Conservation (phyloP, 2,113 vertebrate species). For the Chiloscyllium plagiosum region DNA sequence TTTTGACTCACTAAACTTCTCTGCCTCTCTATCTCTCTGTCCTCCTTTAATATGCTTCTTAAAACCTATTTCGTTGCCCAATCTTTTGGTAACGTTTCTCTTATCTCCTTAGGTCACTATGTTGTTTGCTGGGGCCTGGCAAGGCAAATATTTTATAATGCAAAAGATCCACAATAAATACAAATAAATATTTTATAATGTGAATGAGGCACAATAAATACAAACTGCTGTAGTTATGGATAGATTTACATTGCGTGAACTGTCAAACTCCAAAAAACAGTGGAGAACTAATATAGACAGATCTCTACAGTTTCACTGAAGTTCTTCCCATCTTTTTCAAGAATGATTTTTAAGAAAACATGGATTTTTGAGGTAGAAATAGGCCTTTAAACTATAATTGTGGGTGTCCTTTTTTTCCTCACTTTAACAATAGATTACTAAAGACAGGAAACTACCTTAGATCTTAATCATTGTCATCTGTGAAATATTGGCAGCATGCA, state of each 20-base stretch:
- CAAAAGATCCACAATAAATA: not conserved
- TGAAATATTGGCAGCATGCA: not conserved
- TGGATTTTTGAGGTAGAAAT: not conserved
- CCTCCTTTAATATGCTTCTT: not conserved
- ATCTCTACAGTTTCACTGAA: not conserved
- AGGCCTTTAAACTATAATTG: not conserved
- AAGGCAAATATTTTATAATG: too few species aligned
- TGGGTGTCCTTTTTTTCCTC: not conserved
- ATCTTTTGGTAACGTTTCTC: not conserved
- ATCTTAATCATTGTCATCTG: not conserved
- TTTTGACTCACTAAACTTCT: not conserved
- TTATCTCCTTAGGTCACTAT: not conserved
- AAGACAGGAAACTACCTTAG: not conserved
- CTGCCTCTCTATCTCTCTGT: too few species aligned
- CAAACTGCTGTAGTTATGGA: too few species aligned
- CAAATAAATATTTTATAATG: too few species aligned
- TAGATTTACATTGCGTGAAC: not conserved
- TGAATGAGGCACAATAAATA: not conserved
- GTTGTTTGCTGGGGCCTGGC: not conserved
- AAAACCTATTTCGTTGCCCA: not conserved
- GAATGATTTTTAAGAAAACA: not conserved
- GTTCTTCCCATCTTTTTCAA: not conserved
- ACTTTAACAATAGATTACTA: not conserved
- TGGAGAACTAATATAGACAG: not conserved
- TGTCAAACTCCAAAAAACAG: not conserved